A percentile compares a stretch with the other conserved stretches of the same genome.
Evolutionary conservation across 2,888 invertebrate species (phyloP).

Genomic region (Clusia tigrina): DNA sequence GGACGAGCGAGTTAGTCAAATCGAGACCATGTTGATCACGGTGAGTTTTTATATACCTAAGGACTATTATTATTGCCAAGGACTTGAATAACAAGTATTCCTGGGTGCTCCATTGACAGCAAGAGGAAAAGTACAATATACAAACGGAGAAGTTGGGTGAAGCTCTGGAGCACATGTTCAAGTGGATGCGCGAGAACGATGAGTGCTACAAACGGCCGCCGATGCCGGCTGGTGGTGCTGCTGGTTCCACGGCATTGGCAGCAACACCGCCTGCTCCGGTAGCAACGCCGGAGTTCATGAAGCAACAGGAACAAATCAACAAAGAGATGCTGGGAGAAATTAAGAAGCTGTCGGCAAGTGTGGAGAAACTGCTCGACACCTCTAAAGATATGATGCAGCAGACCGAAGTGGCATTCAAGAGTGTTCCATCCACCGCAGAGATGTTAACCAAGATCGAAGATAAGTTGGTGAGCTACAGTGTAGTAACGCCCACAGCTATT

Average conservation of each 20-base stretch:
- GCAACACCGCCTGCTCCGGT: conserved; percentile 26
- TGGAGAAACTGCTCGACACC: conserved; percentile 47
- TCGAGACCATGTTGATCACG: conserved; percentile 79
- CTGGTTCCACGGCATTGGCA: conserved; percentile 19
- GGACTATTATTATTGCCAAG: background rate
- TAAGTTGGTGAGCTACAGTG: conserved; percentile 54
- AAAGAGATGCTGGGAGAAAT: conserved; percentile 52
- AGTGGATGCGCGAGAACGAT: conserved; percentile 61
- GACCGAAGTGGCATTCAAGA: conserved; percentile 51
- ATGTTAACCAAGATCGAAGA: conserved; percentile 58
- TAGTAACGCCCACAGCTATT: conserved; percentile 40
- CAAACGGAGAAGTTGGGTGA: conserved; percentile 60
- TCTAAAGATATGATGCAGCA: conserved; percentile 51
- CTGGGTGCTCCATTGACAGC: conserved; percentile 42
- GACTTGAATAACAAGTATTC: background rate
- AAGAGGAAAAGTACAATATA: conserved; percentile 62
- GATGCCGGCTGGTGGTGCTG: conserved; percentile 18
- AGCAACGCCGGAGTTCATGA: conserved; percentile 46
- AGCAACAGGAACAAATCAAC: conserved; percentile 51
- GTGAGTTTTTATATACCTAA: conserved; percentile 63
- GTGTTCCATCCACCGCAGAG: conserved; percentile 53
- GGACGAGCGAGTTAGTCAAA: conserved; percentile 78
- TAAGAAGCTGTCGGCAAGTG: conserved; percentile 46
- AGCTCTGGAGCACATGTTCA: conserved; percentile 59
- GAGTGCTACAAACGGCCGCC: conserved; percentile 61